Percentiles rank a stretch among this genome's conserved stretches.
phyloP scores from a whole-genome alignment of 2,113 vertebrate genomes.

The Neomonachus schauinslandi region DNA sequence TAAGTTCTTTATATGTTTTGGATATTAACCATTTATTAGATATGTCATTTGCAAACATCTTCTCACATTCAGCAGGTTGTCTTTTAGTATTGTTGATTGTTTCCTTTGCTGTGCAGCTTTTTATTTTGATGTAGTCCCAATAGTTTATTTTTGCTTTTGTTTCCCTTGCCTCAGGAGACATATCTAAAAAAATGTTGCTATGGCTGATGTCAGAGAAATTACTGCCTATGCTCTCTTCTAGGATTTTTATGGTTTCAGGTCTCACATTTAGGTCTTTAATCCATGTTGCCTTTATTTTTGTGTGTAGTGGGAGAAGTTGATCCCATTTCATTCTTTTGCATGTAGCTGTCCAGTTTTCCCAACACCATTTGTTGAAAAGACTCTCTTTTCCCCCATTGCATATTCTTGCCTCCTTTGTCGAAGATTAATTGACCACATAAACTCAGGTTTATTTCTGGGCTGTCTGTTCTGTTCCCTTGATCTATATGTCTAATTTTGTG shows the following conservation, averaged over 20 bases:
- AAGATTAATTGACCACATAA: not conserved
- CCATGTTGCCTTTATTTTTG: not conserved
- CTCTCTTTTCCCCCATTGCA: not conserved
- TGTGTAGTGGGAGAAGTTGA: not conserved
- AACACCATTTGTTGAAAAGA: too few relatives aligned
- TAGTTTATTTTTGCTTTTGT: not conserved
- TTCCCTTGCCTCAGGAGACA: too few relatives aligned
- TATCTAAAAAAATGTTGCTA: not conserved
- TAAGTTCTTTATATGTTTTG: not conserved
- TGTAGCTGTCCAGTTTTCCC: too few relatives aligned
- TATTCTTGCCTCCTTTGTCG: not conserved
- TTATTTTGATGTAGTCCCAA: not conserved
- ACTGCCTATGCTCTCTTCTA: not conserved
- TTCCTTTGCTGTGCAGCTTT: not conserved
- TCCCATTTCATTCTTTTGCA: too few relatives aligned
- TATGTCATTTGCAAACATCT: not conserved
- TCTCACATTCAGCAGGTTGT: not conserved
- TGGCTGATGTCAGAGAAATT: not conserved
- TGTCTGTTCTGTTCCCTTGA: not conserved
- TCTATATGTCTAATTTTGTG: not conserved
- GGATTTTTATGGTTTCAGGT: not conserved
- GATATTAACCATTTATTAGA: not conserved
- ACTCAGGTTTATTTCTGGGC: not conserved
- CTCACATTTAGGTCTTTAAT: not conserved
- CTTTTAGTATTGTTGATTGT: not conserved